Base-by-base conservation (phyloP, 2,888 invertebrate genomes). In the Gibbula magus region DNA sequence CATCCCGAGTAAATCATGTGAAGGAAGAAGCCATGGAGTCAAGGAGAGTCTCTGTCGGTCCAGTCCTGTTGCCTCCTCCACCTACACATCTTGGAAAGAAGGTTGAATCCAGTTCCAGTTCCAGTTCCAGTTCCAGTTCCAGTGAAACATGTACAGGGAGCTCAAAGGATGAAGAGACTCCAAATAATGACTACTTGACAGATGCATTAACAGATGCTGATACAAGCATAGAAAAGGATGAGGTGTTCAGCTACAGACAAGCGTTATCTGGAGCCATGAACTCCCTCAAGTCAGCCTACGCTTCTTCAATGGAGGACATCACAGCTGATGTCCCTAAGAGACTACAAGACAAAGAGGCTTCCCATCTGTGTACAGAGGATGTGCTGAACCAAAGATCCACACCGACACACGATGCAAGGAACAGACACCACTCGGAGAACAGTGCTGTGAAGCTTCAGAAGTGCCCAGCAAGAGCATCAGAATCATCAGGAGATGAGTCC, bases 381-480 rank as follows among this genome's bases (percentile, higher is more conserved):
- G 70, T 70, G 29, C 29, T 35, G 16, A 35, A 39, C 39, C 35
- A 39, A 35, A 39, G 70, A 35, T 18, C 32, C n/a, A 61, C 61
- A 61, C 35, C 35, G 18, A 70, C 16, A 5, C 70, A 70, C 18
- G 70, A 35, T 5, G 10, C 70, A 35, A 70, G 70, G 39, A 70
- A 70, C 70, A 18, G 70, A 20, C 39, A 70, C 35, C 70, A 70
- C 35, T 70, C 70, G 13, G 70, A 70, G 35, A 70, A 70, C 70
- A 70, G 70, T 39, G 70, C 70, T 70, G 20, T 32, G 2, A 29
- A 70, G 29, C 35, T 70, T 16, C 29, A 32, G 35, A 32, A 10
- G 39, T 18, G n/a, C 13, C 29, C 35, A 8, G 35, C 29, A 70
- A 56, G n/a, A 20, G 35, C n/a, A 20, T 20, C 29, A 10, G 35